A percentile compares a stretch with the other conserved stretches of the same genome.
Evolutionary conservation across 2,888 invertebrate species (phyloP).

Genomic region (Harpalus rufipes): DNA sequence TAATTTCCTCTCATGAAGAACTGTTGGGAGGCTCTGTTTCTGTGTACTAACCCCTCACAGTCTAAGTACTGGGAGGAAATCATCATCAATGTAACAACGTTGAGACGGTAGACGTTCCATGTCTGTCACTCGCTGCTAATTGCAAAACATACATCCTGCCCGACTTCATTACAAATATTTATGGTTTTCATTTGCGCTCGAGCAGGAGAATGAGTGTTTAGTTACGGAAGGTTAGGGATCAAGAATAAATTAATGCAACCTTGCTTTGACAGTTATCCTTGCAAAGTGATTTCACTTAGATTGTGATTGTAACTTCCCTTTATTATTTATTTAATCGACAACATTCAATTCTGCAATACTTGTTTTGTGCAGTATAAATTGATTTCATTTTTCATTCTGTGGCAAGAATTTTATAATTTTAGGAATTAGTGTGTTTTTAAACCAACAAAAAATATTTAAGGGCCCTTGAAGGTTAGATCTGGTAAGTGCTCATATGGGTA

Average conservation of each 20-base stretch:
- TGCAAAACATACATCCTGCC: conserved; percentile 64
- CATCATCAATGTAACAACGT: conserved; percentile 56
- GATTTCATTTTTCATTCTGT: no score
- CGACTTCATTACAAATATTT: conserved; percentile 61
- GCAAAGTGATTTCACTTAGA: conserved; percentile 7
- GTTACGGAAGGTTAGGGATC: conserved; percentile 66
- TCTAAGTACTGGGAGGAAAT: conserved; percentile 46
- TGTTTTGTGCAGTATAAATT: no score
- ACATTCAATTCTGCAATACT: not conserved
- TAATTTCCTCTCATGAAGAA: conserved; percentile 45
- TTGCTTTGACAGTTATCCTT: conserved; percentile 62
- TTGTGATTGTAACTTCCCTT: not conserved
- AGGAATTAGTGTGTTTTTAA: no score
- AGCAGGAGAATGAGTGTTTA: conserved; percentile 56
- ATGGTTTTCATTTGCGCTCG: conserved; percentile 62
- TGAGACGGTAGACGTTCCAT: conserved; percentile 60
- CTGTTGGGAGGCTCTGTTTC: conserved; percentile 20
- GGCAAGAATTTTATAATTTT: no score
- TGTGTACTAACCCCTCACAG: conserved; percentile 21
- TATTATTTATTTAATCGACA: not conserved
- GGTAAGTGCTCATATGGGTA: no score
- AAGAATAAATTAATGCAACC: conserved; percentile 62
- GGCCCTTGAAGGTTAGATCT: no score
- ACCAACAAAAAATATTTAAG: no score
- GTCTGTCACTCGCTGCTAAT: conserved; percentile 61